phyloP scores from a whole-genome alignment of 2,888 invertebrate genomes.

The Philereme vetulata region DNA sequence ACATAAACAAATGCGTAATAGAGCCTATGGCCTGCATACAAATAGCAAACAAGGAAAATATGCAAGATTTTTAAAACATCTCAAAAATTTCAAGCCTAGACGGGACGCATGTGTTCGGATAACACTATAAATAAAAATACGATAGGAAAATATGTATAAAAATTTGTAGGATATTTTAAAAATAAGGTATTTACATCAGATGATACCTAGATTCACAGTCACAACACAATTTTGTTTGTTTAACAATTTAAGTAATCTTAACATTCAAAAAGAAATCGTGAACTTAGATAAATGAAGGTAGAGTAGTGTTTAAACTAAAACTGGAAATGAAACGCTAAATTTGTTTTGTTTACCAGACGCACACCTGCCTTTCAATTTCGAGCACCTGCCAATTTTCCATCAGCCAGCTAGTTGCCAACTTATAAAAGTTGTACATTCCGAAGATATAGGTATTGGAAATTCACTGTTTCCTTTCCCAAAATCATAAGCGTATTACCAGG shows the following conservation, averaged over 20 bases:
- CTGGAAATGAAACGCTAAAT: constrained; percentile 26
- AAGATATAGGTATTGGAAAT: neutral
- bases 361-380: constrained; percentile 1
- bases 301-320: constrained; percentile 19
- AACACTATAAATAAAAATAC: no score
- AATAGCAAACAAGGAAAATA: neutral
- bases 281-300: constrained; percentile 46
- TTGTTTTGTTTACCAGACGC: constrained; percentile 14
- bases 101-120: no score
- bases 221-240: neutral
- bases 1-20: no score
- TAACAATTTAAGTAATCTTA: constrained; percentile 12
- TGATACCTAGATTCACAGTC: neutral
- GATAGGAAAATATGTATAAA: neutral
- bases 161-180: neutral
- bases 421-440: constrained; percentile 15
- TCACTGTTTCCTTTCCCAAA: neutral
- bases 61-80: no score
- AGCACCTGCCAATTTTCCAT: constrained; percentile 19
- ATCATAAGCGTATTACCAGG: neutral
- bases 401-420: constrained; percentile 1
- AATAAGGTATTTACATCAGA: neutral
- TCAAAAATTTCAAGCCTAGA: neutral
- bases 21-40: neutral
- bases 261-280: constrained; percentile 46